Conservation (phyloP, 2,888 invertebrate species). For the Apodemia duryi region DNA sequence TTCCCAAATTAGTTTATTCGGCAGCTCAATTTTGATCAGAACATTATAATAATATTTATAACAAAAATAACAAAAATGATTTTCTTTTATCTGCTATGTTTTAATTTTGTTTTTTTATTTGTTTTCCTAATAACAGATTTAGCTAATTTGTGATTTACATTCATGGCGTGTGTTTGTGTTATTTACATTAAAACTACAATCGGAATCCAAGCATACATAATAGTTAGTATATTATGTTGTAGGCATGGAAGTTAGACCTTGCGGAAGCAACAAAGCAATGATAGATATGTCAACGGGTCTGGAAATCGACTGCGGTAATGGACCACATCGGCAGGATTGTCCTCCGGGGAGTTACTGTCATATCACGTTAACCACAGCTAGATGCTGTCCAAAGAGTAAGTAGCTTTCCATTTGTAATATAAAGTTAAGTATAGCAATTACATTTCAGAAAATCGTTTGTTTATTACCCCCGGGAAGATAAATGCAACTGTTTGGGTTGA, state of each 20-base stretch:
- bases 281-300: constrained; percentile 83
- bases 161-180: no score
- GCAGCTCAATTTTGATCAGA: no score
- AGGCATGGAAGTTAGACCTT: constrained; percentile 92
- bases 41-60: no score
- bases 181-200: neutral
- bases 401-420: neutral
- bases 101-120: no score
- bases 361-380: constrained; percentile 88
- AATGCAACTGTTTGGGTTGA: no score
- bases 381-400: constrained; percentile 91
- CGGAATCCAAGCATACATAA: neutral
- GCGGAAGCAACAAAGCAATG: constrained; percentile 88
- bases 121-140: no score
- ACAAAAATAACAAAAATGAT: no score
- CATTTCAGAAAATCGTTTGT: no score
- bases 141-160: no score
- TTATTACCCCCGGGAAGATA: no score
- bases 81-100: no score
- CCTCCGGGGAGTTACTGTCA: constrained; percentile 93
- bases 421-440: neutral
- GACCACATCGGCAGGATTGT: constrained; percentile 88
- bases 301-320: constrained; percentile 91
- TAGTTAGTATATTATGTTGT: constrained; percentile 25
- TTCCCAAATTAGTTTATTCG: no score